phyloP scores from a whole-genome alignment of 2,113 vertebrate genomes.

The sheep (Ovis aries) region ARS-UI_Ramb_v3.0 NC_056058.1:93953001-93953500 shows the following conservation, averaged over 20 bases:
- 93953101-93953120: constrained; percentile 53
- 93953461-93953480: background rate
- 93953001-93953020: constrained; percentile 68
- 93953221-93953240: background rate
- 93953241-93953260: background rate
- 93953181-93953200: background rate
- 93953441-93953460: background rate
- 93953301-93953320: background rate
- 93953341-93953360: background rate
- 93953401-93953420: background rate
- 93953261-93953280: background rate
- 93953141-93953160: background rate
- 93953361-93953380: background rate
- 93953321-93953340: background rate
- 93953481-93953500: background rate
- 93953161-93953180: background rate
- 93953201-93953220: background rate
- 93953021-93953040: constrained; percentile 47
- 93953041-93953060: constrained; percentile 51
- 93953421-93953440: background rate
- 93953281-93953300: background rate
- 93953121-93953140: background rate
- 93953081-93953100: constrained; percentile 61
- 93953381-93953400: background rate
- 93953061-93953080: constrained; percentile 57